phyloP scores from a whole-genome alignment of 1,140 invertebrate genomes.

The Oncopodura yosiiana region DNA sequence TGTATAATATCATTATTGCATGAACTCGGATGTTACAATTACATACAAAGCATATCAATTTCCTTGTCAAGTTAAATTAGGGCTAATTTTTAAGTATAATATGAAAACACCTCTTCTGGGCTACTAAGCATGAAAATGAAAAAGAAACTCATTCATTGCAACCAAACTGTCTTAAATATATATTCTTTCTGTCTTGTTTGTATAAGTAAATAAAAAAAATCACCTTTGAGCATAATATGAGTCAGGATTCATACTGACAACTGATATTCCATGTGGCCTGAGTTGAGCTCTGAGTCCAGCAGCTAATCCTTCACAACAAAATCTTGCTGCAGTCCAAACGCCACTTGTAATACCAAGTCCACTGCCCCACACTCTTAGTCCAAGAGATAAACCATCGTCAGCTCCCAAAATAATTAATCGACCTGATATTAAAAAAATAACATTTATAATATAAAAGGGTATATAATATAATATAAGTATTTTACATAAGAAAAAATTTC shows the following conservation, averaged over 20 bases:
- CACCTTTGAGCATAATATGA: slow-evolving; percentile 52
- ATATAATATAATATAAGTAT: neutral
- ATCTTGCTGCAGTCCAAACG: slow-evolving; percentile 39
- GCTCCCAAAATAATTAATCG: slow-evolving; percentile 34
- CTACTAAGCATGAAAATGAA: neutral
- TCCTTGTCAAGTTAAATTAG: too few species aligned
- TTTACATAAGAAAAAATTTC: neutral
- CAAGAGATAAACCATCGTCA: slow-evolving; percentile 30
- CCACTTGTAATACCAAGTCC: slow-evolving; percentile 30
- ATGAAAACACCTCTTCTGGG: too few species aligned
- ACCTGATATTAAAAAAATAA: slow-evolving; percentile 22
- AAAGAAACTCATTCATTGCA: neutral
- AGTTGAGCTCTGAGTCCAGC: slow-evolving; percentile 57
- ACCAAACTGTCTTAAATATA: neutral
- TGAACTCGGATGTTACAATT: too few species aligned
- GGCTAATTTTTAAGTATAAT: neutral
- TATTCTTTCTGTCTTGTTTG: too few species aligned
- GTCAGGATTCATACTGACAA: slow-evolving; percentile 63
- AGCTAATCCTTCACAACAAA: slow-evolving; percentile 48
- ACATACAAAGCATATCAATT: too few species aligned
- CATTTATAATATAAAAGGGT: neutral
- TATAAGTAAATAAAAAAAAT: neutral
- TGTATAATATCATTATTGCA: too few species aligned
- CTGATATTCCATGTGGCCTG: slow-evolving; percentile 55
- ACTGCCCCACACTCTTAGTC: slow-evolving; percentile 31